Percentiles rank a stretch among this genome's conserved stretches.
Conservation (phyloP, 2,113 vertebrate species). For the Climacteris rufus region DNA sequence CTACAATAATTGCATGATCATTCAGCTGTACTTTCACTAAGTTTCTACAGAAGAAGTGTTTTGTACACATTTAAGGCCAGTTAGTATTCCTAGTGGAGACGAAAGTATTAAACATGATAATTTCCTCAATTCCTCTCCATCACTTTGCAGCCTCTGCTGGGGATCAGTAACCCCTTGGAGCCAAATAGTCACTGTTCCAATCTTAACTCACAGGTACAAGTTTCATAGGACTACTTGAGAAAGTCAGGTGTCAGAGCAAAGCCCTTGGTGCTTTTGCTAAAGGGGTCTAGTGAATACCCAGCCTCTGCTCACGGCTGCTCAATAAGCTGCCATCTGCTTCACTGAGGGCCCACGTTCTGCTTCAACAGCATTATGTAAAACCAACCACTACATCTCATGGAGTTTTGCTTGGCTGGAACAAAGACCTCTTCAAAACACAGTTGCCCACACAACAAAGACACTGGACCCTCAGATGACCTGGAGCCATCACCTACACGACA, state of each 20-base stretch:
- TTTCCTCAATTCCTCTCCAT: neutral
- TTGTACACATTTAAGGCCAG: neutral
- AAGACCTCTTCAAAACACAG: neutral
- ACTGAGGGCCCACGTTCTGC: neutral
- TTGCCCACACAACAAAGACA: neutral
- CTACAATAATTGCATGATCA: neutral
- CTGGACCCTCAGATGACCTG: accelerated
- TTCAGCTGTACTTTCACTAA: neutral
- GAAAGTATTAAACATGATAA: neutral
- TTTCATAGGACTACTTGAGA: neutral
- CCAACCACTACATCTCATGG: neutral
- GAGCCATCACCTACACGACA: neutral
- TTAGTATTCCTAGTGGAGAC: neutral
- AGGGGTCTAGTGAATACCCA: neutral
- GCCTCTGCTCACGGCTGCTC: accelerated
- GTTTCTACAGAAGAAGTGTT: neutral
- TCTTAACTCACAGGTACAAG: neutral
- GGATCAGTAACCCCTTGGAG: neutral
- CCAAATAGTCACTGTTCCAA: accelerated
- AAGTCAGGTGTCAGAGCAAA: neutral
- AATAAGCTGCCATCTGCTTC: neutral
- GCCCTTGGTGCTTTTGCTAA: neutral
- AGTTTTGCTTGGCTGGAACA: neutral
- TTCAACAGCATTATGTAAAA: neutral
- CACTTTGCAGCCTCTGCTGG: accelerated